Percentiles rank a stretch among this genome's conserved stretches.
phyloP scores from a whole-genome alignment of 1,140 invertebrate species.

The Pogonognathellus flavescens region DNA sequence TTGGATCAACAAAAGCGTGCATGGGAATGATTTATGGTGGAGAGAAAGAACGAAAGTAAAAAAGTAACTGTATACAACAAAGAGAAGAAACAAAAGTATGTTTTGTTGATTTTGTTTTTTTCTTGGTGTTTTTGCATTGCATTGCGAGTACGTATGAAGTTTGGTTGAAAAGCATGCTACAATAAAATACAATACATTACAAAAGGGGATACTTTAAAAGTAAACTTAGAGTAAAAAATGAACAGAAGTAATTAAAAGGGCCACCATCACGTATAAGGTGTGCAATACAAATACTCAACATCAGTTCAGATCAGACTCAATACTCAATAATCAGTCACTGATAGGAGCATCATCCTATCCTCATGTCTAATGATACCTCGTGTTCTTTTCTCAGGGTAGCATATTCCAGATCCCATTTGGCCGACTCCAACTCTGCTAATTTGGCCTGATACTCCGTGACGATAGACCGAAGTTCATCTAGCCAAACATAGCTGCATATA shows the following conservation, averaged over 20 bases:
- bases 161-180: constrained; percentile 35
- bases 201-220: constrained; percentile 46
- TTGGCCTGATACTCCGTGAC: constrained; percentile 59
- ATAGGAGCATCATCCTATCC: constrained; percentile 37
- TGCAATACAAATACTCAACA: constrained; percentile 50
- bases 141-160: constrained; percentile 35
- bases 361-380: constrained; percentile 78
- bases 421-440: constrained; percentile 61
- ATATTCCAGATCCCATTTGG: constrained; percentile 86
- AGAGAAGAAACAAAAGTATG: constrained; percentile 7
- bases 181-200: constrained; percentile 37
- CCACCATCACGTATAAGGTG: constrained; percentile 49
- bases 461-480: constrained; percentile 57
- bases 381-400: constrained; percentile 96
- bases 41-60: not conserved
- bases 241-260: constrained; percentile 17
- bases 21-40: not conserved
- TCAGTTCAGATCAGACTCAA: constrained; percentile 47
- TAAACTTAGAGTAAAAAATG: constrained; percentile 33
- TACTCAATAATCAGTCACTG: constrained; percentile 39
- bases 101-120: constrained; percentile 1
- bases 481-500: constrained; percentile 49
- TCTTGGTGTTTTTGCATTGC: constrained; percentile 28
- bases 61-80: not conserved
- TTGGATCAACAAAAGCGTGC: not conserved